Evolutionary conservation across 2,888 invertebrate genomes (phyloP), one percentile per base, ranked within the genome.

Genomic region (Cryptocephalus primarius): DNA sequence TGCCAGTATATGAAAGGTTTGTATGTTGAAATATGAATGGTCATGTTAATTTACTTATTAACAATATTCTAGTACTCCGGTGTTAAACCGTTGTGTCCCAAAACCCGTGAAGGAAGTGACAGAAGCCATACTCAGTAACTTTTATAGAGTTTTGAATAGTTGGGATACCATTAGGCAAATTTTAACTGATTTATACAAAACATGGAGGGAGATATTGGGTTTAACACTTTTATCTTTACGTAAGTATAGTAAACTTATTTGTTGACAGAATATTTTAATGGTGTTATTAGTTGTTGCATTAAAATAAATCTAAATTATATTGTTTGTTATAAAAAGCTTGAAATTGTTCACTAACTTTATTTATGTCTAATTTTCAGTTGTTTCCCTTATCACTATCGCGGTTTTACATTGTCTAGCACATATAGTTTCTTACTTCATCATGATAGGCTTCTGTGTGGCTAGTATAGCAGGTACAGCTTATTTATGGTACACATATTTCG

Each of bases 141-240:
- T 92, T 57, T 89, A 90, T 69, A 82, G 80, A 6, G 74, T 88
- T 58, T 75, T 94, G 40, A 92, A 94, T 64, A 85, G 84, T 58
- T 89, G 91, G 84, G 90, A 91, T 66, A 79, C 85, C 33, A 79
- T 91, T 57, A 89, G 92, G 69, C 89, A 92, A 71, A 82, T 92
- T 66, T 72, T 93, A 33, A 83, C 85, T 43, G 94, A 95, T 71
- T 73, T 95, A 8, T 91, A 90, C 64, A 82, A 83, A 49, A 86
- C 89, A 36, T 92, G 92, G 91, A 83, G 79, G 61, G 83, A 88
- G 67, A 87, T 95, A 71, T 75, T 89, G 43, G 80, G 80, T 33
- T 78, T 93, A 60, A 83, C 87, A 45, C 81, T 85, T 50, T 71
- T 92, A 49, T 82, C 92, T 50, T 80, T 93, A 63, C 78, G 92